A percentile compares a stretch with the other conserved stretches of the same genome.
Evolutionary conservation across 1,140 invertebrate genomes (phyloP).

Genomic region (Macrostomum lignano): DNA sequence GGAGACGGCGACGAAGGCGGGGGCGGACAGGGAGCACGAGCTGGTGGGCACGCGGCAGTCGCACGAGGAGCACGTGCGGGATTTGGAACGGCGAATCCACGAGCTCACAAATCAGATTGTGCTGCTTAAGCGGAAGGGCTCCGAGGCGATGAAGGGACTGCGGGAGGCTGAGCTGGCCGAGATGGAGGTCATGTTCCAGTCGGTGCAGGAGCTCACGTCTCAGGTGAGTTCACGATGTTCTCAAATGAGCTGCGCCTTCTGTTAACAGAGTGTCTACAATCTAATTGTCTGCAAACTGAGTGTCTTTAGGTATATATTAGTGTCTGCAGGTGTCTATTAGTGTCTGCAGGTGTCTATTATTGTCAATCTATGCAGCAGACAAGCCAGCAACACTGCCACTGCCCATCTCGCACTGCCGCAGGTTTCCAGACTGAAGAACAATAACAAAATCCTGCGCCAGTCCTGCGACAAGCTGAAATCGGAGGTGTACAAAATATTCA

Average conservation of each 20-base stretch:
- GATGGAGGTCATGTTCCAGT: not conserved
- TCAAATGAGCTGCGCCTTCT: no score
- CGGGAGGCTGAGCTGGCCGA: not conserved
- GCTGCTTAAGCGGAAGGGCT: not conserved
- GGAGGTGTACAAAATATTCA: constrained; percentile 1
- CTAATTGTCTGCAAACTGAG: no score
- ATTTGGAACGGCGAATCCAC: not conserved
- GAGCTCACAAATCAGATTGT: not conserved
- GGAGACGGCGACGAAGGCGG: not conserved
- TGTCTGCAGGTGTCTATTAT: no score
- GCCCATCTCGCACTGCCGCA: no score
- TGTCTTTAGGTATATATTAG: no score
- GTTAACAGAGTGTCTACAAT: no score
- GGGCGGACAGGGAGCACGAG: not conserved
- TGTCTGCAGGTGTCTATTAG: no score
- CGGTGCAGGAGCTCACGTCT: constrained; percentile 1
- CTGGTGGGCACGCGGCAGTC: not conserved
- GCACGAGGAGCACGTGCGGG: not conserved
- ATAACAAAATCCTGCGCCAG: constrained; percentile 2
- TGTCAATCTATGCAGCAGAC: no score
- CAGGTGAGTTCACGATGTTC: no score
- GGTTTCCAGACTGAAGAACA: not conserved
- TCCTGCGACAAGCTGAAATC: constrained; percentile 1
- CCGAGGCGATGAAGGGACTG: not conserved
- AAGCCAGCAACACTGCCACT: no score